These are phyloP conservation scores for Oncorhynchus gorbuscha DNA, from an alignment of 2,113 vertebrate genomes.

Conservation along the genomic window DNA sequence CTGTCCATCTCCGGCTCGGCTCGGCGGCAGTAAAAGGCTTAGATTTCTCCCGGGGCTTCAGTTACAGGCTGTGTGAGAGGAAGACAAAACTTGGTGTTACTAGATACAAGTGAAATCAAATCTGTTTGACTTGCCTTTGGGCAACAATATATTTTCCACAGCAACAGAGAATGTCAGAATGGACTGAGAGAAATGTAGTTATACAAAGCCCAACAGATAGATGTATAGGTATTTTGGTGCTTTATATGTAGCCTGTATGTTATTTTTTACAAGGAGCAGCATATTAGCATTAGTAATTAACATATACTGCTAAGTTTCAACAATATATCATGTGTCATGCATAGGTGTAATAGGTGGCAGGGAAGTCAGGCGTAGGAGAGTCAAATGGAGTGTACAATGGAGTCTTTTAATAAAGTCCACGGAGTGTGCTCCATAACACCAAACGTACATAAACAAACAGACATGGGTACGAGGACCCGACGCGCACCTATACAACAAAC, in stretches of 20 bases:
- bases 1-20: constrained; percentile 52
- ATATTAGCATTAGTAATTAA: too few relatives aligned
- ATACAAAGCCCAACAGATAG: constrained; percentile 57
- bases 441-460: too few relatives aligned
- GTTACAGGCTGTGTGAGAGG: constrained; percentile 66
- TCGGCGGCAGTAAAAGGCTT: constrained; percentile 55
- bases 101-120: constrained; percentile 78
- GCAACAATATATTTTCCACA: constrained; percentile 61
- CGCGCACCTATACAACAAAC: too few relatives aligned
- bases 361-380: too few relatives aligned
- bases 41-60: constrained; percentile 54
- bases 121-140: constrained; percentile 72
- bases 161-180: constrained; percentile 57
- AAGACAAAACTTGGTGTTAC: constrained; percentile 70
- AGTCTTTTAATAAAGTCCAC: too few relatives aligned
- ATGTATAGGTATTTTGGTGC: constrained; percentile 50
- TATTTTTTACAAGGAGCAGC: too few relatives aligned
- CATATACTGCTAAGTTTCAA: too few relatives aligned
- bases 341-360: too few relatives aligned
- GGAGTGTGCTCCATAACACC: too few relatives aligned
- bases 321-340: too few relatives aligned
- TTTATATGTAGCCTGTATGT: constrained; percentile 12
- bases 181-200: constrained; percentile 62
- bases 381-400: too few relatives aligned
- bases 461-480: too few relatives aligned